phyloP scores from a whole-genome alignment of 2,797 vertebrate genomes.

The Scyliorhinus canicula region DNA sequence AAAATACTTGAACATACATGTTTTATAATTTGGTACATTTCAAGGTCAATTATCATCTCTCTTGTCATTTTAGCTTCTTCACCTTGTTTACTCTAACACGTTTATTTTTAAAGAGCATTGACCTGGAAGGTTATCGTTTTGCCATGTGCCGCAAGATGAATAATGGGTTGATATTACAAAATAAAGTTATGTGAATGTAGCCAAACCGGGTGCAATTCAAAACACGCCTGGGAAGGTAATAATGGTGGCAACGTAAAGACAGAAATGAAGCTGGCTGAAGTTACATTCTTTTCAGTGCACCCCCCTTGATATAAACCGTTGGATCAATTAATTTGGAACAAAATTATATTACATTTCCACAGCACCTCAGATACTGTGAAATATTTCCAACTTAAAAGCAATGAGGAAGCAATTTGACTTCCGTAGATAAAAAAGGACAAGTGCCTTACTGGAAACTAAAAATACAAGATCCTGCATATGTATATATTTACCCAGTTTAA shows the following conservation, averaged over 20 bases:
- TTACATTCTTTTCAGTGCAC: not conserved
- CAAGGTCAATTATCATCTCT: not conserved
- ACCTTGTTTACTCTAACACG: not conserved
- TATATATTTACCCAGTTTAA: not conserved
- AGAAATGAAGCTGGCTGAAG: not conserved
- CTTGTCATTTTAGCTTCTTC: not conserved
- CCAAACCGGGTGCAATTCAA: not conserved
- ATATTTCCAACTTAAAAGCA: not conserved
- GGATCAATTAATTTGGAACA: not conserved
- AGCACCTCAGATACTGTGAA: not conserved
- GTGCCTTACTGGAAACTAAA: not conserved
- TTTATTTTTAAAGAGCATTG: not conserved
- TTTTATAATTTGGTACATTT: not conserved
- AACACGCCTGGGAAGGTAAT: not conserved
- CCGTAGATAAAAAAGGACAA: not conserved
- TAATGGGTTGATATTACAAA: not conserved
- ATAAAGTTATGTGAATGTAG: not conserved
- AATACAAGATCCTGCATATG: not conserved
- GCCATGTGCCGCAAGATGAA: not conserved
- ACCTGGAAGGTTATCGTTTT: not conserved
- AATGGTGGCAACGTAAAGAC: not conserved
- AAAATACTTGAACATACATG: not conserved
- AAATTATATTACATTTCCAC: not conserved
- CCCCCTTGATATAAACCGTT: not conserved
- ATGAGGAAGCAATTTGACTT: not conserved